Percentiles rank a stretch among this genome's conserved stretches.
phyloP scores from a whole-genome alignment of 2,113 vertebrate species.

The Campylorhamphus procurvoides region DNA sequence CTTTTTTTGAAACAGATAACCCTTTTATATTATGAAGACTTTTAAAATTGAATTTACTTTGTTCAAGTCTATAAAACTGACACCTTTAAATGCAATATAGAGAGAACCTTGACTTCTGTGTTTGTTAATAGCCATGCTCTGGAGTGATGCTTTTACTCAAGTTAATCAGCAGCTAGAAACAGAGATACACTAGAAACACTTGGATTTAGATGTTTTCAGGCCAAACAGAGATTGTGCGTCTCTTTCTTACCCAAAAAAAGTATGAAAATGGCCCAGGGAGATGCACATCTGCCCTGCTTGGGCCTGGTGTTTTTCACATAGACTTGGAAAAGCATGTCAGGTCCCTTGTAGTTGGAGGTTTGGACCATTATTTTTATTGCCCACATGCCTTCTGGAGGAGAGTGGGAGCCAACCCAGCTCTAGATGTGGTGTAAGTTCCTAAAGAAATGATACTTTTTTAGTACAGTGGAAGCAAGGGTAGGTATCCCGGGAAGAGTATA shows the following conservation, averaged over 20 bases:
- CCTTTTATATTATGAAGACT: not conserved
- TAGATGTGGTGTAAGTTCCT: not conserved
- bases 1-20: not conserved
- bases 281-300: not conserved
- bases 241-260: not conserved
- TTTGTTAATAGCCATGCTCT: not conserved
- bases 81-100: not conserved
- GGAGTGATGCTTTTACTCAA: not conserved
- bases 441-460: not conserved
- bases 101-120: not conserved
- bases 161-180: not conserved
- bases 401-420: not conserved
- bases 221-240: rapidly evolving
- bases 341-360: not conserved
- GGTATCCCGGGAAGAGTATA: not conserved
- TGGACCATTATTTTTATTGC: not conserved
- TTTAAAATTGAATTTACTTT: not conserved
- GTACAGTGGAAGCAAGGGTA: not conserved
- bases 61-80: not conserved
- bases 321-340: not conserved
- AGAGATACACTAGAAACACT: not conserved
- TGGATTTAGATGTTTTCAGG: not conserved
- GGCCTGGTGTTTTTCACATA: not conserved
- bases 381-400: not conserved
- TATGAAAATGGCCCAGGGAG: not conserved